phyloP scores from a whole-genome alignment of 1,140 invertebrate species.

The Limonius californicus region DNA sequence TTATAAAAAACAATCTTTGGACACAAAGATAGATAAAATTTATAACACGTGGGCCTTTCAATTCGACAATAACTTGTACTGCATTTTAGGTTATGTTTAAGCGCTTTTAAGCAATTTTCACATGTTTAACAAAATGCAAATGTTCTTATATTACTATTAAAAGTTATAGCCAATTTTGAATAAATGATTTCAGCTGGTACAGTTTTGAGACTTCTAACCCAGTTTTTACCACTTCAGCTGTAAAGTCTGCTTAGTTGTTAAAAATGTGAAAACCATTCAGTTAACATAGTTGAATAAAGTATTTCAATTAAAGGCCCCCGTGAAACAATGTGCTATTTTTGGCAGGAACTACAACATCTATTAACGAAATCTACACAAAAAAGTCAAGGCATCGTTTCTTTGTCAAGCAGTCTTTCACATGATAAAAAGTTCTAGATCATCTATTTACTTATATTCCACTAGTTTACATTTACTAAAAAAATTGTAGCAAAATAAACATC shows the following conservation, averaged over 20 bases:
- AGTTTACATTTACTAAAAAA: neutral
- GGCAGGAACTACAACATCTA: slow-evolving; percentile 5
- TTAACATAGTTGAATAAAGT: too few relatives aligned
- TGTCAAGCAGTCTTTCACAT: slow-evolving; percentile 6
- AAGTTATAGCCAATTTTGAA: too few relatives aligned
- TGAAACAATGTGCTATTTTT: slow-evolving; percentile 6
- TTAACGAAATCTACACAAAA: slow-evolving; percentile 4
- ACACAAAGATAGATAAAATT: slow-evolving; percentile 12
- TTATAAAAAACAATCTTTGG: slow-evolving; percentile 4
- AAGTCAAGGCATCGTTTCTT: slow-evolving; percentile 6
- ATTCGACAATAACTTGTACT: too few relatives aligned
- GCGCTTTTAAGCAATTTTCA: too few relatives aligned
- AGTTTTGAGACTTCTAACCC: too few relatives aligned
- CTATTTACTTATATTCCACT: neutral
- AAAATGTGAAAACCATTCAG: too few relatives aligned
- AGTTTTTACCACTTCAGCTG: too few relatives aligned
- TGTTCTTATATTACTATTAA: too few relatives aligned
- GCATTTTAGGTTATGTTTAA: too few relatives aligned
- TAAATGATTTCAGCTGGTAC: too few relatives aligned
- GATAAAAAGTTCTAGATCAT: neutral
- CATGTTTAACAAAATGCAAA: too few relatives aligned
- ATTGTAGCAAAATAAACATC: neutral
- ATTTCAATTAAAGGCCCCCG: neutral
- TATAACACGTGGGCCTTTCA: slow-evolving; percentile 6
- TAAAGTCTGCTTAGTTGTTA: too few relatives aligned